These are phyloP conservation scores for Empis stercorea DNA, from an alignment of 2,888 invertebrate genomes.

Conservation along the genomic window DNA sequence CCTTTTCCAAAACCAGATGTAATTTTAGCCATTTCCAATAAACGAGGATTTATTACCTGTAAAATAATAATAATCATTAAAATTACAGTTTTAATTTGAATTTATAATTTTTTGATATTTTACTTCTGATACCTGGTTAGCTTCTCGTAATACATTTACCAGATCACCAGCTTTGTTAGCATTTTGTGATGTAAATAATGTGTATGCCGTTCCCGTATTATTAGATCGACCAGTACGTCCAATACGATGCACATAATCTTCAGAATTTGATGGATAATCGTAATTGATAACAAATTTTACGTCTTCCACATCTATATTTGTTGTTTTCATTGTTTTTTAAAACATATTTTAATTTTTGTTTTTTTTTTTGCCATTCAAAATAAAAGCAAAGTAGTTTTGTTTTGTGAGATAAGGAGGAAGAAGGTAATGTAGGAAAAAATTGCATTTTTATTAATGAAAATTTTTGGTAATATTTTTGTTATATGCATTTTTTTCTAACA, in stretches of 20 bases:
- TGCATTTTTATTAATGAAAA: not conserved
- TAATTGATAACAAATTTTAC: constrained; percentile 98
- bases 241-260: constrained; percentile 89
- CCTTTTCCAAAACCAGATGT: constrained; percentile 24
- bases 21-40: constrained; percentile 55
- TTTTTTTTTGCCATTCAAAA: not conserved
- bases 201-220: constrained; percentile 90
- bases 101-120: not conserved
- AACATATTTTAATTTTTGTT: not conserved
- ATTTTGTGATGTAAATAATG: constrained; percentile 86
- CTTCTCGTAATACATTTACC: constrained; percentile 83
- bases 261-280: constrained; percentile 94
- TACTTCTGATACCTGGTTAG: constrained; percentile 56
- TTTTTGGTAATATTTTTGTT: not conserved
- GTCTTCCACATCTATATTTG: constrained; percentile 81
- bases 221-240: constrained; percentile 90
- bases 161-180: constrained; percentile 84
- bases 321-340: not conserved
- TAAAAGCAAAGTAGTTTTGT: not conserved
- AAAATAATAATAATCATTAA: not conserved
- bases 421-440: not conserved
- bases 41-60: constrained; percentile 71
- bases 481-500: not conserved
- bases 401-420: not conserved
- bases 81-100: not conserved